Percentiles rank a stretch among this genome's conserved stretches.
phyloP scores from a whole-genome alignment of 2,113 vertebrate genomes.

The Opisthocomus hoazin region DNA sequence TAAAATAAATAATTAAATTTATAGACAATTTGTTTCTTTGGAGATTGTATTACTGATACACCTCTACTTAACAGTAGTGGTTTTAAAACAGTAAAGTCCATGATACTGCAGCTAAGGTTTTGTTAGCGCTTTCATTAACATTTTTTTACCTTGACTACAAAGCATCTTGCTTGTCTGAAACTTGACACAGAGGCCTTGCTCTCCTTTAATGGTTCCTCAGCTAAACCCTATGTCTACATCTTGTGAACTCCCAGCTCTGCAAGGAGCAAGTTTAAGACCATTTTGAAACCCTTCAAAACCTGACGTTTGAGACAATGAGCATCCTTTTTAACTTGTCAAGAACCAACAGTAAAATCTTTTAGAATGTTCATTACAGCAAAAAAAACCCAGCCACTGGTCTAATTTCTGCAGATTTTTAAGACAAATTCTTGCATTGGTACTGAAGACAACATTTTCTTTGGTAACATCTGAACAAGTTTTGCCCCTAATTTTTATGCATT shows the following conservation, averaged over 20 bases:
- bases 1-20: too few species aligned
- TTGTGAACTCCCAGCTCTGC: background rate
- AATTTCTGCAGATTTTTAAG: background rate
- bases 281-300: background rate
- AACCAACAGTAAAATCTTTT: background rate
- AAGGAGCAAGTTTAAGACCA: background rate
- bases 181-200: background rate
- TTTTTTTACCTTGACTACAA: background rate
- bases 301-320: background rate
- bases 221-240: background rate
- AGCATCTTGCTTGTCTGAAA: conserved; percentile 17
- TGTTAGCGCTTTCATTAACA: conserved; percentile 54
- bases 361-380: conserved; percentile 14
- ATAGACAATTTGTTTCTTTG: conserved; percentile 45
- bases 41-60: conserved; percentile 52
- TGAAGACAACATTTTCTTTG: background rate
- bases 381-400: conserved; percentile 17
- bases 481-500: background rate
- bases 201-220: background rate
- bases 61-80: conserved; percentile 5
- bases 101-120: background rate
- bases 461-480: background rate
- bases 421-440: background rate
- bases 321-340: background rate
- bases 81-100: conserved; percentile 60